Conservation (phyloP, 2,797 vertebrate genomes). For the Glyptemys insculpta region DNA sequence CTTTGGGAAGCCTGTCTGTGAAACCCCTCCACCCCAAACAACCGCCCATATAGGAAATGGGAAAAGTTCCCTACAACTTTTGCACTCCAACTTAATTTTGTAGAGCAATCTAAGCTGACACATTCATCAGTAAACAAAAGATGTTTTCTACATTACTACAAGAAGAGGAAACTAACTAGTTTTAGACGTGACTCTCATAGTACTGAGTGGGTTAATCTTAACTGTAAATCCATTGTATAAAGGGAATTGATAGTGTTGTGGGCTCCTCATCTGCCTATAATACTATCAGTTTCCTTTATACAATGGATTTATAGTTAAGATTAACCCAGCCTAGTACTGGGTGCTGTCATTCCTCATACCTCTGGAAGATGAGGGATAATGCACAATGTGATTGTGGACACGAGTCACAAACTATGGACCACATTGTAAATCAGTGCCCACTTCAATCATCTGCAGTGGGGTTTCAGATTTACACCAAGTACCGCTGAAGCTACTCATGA, state of each 20-base stretch:
- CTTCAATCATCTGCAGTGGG: neutral
- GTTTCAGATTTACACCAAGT: too few relatives aligned
- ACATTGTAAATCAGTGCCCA: neutral
- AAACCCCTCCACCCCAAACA: neutral
- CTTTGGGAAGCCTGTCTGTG: neutral
- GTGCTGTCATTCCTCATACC: neutral
- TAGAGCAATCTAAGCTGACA: neutral
- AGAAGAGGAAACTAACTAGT: neutral
- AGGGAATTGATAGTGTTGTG: neutral
- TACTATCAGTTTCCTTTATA: neutral
- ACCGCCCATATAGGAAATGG: neutral
- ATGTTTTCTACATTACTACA: neutral
- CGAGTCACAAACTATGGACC: neutral
- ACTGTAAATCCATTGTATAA: neutral
- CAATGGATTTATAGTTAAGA: neutral
- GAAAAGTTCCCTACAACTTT: neutral
- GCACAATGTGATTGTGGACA: neutral
- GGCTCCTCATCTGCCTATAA: neutral
- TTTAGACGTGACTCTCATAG: constrained; percentile 16
- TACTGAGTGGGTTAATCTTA: neutral
- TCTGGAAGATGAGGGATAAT: neutral
- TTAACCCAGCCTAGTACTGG: neutral
- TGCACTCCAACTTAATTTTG: neutral
- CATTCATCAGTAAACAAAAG: neutral
- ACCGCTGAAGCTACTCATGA: neutral